These are phyloP conservation scores for Trogon melanurus DNA, from an alignment of 2,113 vertebrate species.

Conservation along the genomic window DNA sequence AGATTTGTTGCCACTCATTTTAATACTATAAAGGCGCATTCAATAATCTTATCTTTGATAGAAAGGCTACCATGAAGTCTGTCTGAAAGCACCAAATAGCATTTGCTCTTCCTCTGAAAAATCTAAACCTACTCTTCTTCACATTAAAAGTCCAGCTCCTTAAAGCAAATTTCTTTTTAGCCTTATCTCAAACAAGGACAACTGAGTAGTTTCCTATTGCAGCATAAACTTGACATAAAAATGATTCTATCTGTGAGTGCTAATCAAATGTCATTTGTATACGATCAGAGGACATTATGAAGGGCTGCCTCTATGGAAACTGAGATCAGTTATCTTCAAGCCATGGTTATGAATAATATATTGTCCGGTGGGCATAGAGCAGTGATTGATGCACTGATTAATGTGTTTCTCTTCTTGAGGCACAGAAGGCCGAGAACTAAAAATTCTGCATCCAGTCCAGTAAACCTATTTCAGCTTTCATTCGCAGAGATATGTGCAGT, in stretches of 20 bases:
- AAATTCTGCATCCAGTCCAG: background rate
- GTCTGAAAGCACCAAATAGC: background rate
- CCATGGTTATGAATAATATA: conserved; percentile 4
- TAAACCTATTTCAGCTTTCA: background rate
- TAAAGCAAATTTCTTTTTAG: conserved; percentile 22
- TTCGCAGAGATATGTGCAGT: background rate
- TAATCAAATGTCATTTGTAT: conserved; percentile 22
- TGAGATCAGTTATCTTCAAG: conserved; percentile 15
- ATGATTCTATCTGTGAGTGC: conserved; percentile 5
- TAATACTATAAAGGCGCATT: background rate
- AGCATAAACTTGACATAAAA: background rate
- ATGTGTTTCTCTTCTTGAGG: background rate
- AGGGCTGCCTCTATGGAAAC: background rate
- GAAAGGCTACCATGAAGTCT: background rate
- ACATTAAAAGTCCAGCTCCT: background rate
- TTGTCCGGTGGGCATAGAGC: background rate
- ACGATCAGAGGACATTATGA: background rate
- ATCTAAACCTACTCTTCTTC: background rate
- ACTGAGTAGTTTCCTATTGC: background rate
- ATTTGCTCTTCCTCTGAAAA: background rate
- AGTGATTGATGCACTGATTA: conserved; percentile 7
- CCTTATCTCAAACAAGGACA: conserved; percentile 1
- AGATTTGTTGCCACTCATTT: background rate
- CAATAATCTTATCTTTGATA: background rate
- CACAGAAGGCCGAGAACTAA: background rate